These are phyloP conservation scores for Pelvicachromis taeniatus DNA, from an alignment of 2,113 vertebrate species.

Conservation along the genomic window DNA sequence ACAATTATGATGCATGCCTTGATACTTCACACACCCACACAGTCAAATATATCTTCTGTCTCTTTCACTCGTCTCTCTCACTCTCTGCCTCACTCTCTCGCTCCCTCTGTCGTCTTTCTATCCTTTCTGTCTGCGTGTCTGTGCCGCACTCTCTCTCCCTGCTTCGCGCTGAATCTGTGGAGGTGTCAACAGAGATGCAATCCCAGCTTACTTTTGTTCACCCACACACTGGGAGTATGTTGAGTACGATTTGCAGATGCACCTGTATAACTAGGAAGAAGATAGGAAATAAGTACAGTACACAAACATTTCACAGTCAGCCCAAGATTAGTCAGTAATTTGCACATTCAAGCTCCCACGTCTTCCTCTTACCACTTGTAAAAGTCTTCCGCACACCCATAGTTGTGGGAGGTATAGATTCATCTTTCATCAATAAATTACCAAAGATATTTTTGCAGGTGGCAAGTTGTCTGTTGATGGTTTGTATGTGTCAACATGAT, in stretches of 20 bases:
- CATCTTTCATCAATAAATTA: not conserved
- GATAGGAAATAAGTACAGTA: constrained; percentile 9
- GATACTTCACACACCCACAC: constrained; percentile 62
- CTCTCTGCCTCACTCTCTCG: constrained; percentile 16
- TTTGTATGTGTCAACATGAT: not conserved
- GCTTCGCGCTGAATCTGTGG: constrained; percentile 53
- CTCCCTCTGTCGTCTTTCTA: constrained; percentile 42
- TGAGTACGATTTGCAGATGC: constrained; percentile 32
- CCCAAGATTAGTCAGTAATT: constrained; percentile 29
- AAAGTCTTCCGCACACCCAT: not conserved
- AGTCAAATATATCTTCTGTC: constrained; percentile 53
- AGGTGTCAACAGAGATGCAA: constrained; percentile 59
- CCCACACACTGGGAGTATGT: constrained; percentile 43
- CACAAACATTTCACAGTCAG: not conserved
- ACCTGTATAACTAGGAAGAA: constrained; percentile 36
- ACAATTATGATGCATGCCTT: constrained; percentile 58
- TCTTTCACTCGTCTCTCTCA: constrained; percentile 42
- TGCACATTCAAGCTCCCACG: constrained; percentile 18
- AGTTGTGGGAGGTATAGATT: not conserved
- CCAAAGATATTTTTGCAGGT: not conserved
- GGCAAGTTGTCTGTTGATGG: not conserved
- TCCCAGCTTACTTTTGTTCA: constrained; percentile 47
- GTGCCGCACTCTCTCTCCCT: constrained; percentile 22
- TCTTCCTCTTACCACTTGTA: not conserved
- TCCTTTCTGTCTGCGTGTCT: constrained; percentile 30